A percentile compares a stretch with the other conserved stretches of the same genome.
Evolutionary conservation across 2,888 invertebrate genomes (phyloP).

Genomic region (Synanthedon tipuliformis): DNA sequence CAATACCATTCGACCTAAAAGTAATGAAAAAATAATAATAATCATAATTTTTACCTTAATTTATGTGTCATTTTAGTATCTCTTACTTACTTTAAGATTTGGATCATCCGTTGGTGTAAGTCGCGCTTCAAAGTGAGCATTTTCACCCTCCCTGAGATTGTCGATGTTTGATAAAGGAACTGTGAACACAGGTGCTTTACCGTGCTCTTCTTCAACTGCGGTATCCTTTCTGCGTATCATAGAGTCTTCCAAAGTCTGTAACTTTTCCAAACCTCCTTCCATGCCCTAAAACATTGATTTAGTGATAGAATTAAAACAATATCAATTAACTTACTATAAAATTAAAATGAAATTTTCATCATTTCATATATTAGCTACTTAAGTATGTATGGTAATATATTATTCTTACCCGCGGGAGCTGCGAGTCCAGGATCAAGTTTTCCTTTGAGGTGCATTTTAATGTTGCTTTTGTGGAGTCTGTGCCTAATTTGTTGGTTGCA

Average conservation of each 20-base stretch:
- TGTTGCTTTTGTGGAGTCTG: slow-evolving; percentile 86
- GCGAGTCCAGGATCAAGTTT: slow-evolving; percentile 90
- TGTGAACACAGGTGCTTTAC: slow-evolving; percentile 91
- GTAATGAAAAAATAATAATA: slow-evolving; percentile 6
- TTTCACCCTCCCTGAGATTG: slow-evolving; percentile 90
- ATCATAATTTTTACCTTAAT: too few relatives aligned
- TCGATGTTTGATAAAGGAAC: slow-evolving; percentile 89
- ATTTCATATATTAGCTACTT: neutral
- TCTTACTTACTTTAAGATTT: slow-evolving; percentile 75
- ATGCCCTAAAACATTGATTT: slow-evolving; percentile 73
- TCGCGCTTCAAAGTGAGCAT: slow-evolving; percentile 90
- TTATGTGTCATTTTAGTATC: neutral
- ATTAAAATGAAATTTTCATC: too few relatives aligned
- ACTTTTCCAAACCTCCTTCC: slow-evolving; percentile 94
- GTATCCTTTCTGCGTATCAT: slow-evolving; percentile 82
- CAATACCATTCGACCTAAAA: slow-evolving; percentile 91
- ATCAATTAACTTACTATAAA: too few relatives aligned
- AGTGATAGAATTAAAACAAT: too few relatives aligned
- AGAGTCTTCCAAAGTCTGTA: slow-evolving; percentile 92
- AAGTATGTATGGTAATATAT: neutral
- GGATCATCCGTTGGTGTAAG: slow-evolving; percentile 92
- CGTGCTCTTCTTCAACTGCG: slow-evolving; percentile 78
- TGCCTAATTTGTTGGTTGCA: slow-evolving; percentile 91
- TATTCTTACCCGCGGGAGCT: slow-evolving; percentile 82
- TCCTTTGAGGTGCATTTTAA: slow-evolving; percentile 90